These are phyloP conservation scores for Griposia aprilina DNA, from an alignment of 2,888 invertebrate species.

Conservation along the genomic window DNA sequence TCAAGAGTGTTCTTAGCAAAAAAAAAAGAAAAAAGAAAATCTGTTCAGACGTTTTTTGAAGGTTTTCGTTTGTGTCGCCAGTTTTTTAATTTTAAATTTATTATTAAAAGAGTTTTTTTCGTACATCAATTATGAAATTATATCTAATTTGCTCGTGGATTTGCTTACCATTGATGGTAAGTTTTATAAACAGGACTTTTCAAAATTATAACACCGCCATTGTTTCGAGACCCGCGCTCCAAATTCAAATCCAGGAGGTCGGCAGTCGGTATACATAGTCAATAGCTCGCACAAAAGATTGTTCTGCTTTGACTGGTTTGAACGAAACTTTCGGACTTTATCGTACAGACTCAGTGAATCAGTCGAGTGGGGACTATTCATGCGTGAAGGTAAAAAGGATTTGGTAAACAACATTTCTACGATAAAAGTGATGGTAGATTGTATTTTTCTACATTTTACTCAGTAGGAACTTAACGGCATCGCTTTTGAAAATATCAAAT, in stretches of 20 bases:
- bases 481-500: slow-evolving; percentile 10
- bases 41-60: too few relatives aligned
- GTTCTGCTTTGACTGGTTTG: slow-evolving; percentile 73
- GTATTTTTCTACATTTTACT: slow-evolving; percentile 59
- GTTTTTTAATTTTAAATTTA: too few relatives aligned
- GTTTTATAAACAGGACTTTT: neutral
- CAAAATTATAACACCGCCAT: neutral
- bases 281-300: slow-evolving; percentile 68
- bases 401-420: slow-evolving; percentile 75
- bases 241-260: slow-evolving; percentile 38
- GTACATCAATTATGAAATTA: neutral
- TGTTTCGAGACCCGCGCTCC: slow-evolving; percentile 5
- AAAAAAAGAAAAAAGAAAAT: too few relatives aligned
- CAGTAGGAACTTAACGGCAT: slow-evolving; percentile 23
- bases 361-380: slow-evolving; percentile 74
- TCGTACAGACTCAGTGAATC: slow-evolving; percentile 74
- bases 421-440: slow-evolving; percentile 67
- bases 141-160: neutral
- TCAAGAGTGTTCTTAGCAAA: too few relatives aligned
- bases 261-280: slow-evolving; percentile 8
- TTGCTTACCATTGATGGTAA: neutral
- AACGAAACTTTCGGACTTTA: slow-evolving; percentile 74
- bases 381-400: slow-evolving; percentile 77
- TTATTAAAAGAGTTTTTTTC: neutral
- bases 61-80: too few relatives aligned